Percentiles rank a stretch among this genome's conserved stretches.
Conservation (phyloP, 2,888 invertebrate genomes). For the Enchytraeus crypticus region DNA sequence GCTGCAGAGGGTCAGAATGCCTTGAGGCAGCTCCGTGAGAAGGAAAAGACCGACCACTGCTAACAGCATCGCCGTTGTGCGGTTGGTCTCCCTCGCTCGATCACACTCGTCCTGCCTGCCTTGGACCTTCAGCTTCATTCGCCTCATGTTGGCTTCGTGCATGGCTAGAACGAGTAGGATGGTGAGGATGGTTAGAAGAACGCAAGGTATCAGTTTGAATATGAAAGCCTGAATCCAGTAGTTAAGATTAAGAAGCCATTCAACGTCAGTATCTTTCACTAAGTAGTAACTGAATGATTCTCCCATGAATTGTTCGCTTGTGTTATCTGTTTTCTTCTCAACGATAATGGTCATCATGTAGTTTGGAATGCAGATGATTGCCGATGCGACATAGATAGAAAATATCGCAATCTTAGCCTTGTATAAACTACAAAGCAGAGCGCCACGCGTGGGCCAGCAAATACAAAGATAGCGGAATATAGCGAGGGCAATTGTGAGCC, state of each 20-base stretch:
- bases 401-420: slow-evolving; percentile 74
- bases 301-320: not conserved
- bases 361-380: slow-evolving; percentile 74
- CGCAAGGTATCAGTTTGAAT: slow-evolving; percentile 81
- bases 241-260: slow-evolving; percentile 53
- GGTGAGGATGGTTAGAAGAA: slow-evolving; percentile 65
- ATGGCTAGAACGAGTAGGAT: slow-evolving; percentile 49
- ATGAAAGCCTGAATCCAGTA: slow-evolving; percentile 88
- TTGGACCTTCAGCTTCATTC: slow-evolving; percentile 28
- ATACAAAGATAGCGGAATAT: slow-evolving; percentile 71
- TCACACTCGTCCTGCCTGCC: slow-evolving; percentile 44
- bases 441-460: slow-evolving; percentile 70
- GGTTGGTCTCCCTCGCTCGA: slow-evolving; percentile 52
- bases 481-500: slow-evolving; percentile 81
- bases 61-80: slow-evolving; percentile 79
- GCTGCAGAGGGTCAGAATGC: slow-evolving; percentile 62
- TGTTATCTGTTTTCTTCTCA: not conserved
- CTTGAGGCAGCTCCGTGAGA: slow-evolving; percentile 82
- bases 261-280: not conserved
- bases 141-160: slow-evolving; percentile 38
- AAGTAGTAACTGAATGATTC: not conserved
- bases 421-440: slow-evolving; percentile 70
- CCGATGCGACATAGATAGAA: slow-evolving; percentile 70
- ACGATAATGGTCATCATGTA: slow-evolving; percentile 47
- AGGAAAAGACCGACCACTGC: slow-evolving; percentile 78